Conservation (phyloP, 2,888 invertebrate genomes). For the Nasonia oneida region DNA sequence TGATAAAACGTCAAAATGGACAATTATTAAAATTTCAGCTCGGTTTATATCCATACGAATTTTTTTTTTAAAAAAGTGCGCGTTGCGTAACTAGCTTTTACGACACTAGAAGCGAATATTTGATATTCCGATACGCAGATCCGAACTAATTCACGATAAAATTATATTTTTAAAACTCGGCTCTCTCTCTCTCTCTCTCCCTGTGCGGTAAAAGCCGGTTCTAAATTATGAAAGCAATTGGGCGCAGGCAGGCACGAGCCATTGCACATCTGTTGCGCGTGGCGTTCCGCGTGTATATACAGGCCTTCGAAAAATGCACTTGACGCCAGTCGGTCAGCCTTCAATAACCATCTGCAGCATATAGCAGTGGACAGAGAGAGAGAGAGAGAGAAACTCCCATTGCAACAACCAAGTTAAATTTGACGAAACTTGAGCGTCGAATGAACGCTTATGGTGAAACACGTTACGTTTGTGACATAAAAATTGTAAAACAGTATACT, state of each 20-base stretch:
- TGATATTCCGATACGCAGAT: background rate
- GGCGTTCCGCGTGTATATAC: background rate
- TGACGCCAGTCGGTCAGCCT: constrained; percentile 7
- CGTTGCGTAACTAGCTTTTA: background rate
- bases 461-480: background rate
- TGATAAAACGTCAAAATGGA: background rate
- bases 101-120: background rate
- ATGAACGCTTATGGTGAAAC: background rate
- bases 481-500: background rate
- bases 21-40: background rate
- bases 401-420: background rate
- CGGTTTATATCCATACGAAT: background rate
- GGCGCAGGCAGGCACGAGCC: background rate
- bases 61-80: background rate
- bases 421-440: background rate
- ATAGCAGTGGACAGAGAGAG: background rate
- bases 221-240: background rate
- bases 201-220: background rate
- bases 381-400: background rate
- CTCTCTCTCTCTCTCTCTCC: background rate
- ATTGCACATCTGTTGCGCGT: background rate
- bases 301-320: constrained; percentile 3
- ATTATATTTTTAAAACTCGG: background rate
- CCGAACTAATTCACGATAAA: background rate
- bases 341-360: background rate